Conservation (phyloP, 2,888 invertebrate species). For the Cataglyphis albicans region DNA sequence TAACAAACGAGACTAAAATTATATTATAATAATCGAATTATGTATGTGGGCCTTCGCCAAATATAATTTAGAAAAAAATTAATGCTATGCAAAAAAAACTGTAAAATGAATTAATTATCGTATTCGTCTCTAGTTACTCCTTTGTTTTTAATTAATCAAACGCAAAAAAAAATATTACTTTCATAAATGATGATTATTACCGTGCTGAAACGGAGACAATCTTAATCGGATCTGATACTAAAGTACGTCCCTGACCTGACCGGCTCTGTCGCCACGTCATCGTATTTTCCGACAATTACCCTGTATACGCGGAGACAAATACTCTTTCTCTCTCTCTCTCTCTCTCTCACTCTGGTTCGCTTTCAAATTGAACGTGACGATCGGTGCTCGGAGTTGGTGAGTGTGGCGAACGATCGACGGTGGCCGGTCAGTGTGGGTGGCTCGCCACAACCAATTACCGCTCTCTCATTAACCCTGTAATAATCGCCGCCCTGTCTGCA, state of each 20-base stretch:
- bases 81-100: background rate
- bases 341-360: constrained; percentile 12
- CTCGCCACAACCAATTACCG: constrained; percentile 83
- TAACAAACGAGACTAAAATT: background rate
- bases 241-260: constrained; percentile 63
- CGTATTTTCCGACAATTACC: constrained; percentile 76
- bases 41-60: background rate
- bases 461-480: constrained; percentile 83
- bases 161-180: background rate
- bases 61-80: background rate
- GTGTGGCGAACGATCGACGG: constrained; percentile 71
- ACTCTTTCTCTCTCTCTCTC: constrained; percentile 8
- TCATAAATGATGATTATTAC: background rate
- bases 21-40: background rate
- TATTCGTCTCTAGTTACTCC: background rate
- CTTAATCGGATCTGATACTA: constrained; percentile 3
- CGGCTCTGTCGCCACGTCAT: constrained; percentile 70
- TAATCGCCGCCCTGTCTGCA: constrained; percentile 68
- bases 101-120: background rate
- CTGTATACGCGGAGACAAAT: constrained; percentile 59
- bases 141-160: background rate
- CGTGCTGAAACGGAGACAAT: background rate
- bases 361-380: constrained; percentile 70
- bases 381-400: constrained; percentile 62
- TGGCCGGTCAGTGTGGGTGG: constrained; percentile 69